phyloP scores from a whole-genome alignment of 1,140 invertebrate species.

The Drosophila ercepeae region DNA sequence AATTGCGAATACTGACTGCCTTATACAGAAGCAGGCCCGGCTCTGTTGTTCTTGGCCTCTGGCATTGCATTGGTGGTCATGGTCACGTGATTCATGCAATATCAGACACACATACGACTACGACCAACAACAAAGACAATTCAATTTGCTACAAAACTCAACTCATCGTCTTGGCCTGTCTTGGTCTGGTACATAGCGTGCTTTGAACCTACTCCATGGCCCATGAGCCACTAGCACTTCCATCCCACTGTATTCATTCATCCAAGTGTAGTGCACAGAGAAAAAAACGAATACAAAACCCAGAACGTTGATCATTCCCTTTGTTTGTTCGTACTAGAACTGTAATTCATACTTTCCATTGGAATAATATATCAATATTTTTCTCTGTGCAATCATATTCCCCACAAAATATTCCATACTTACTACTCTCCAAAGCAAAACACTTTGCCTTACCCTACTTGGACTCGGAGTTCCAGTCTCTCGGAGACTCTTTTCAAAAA shows the following conservation, averaged over 20 bases:
- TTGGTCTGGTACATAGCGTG: slow-evolving; percentile 77
- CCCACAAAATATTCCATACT: slow-evolving; percentile 30
- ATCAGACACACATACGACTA: slow-evolving; percentile 42
- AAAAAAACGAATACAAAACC: neutral
- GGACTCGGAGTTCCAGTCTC: slow-evolving; percentile 35
- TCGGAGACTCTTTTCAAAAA: slow-evolving; percentile 60
- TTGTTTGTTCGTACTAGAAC: too few relatives aligned
- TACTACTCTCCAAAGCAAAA: slow-evolving; percentile 70
- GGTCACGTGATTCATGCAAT: slow-evolving; percentile 83
- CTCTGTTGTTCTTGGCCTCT: slow-evolving; percentile 64
- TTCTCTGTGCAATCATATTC: slow-evolving; percentile 8
- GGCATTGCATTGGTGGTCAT: slow-evolving; percentile 73
- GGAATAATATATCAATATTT: neutral
- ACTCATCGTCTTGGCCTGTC: slow-evolving; percentile 73
- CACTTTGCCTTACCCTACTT: slow-evolving; percentile 73
- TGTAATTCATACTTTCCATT: too few relatives aligned
- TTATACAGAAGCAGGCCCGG: slow-evolving; percentile 58
- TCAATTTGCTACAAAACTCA: slow-evolving; percentile 81
- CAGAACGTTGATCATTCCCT: too few relatives aligned
- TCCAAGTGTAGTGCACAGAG: slow-evolving; percentile 54
- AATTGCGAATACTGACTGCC: slow-evolving; percentile 61
- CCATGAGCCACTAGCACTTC: slow-evolving; percentile 37
- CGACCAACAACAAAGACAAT: slow-evolving; percentile 67
- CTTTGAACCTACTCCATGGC: slow-evolving; percentile 70
- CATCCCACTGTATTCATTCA: slow-evolving; percentile 71